Base-by-base conservation (phyloP, 1,140 invertebrate species). In the Trypoxylus dichotomus region DNA sequence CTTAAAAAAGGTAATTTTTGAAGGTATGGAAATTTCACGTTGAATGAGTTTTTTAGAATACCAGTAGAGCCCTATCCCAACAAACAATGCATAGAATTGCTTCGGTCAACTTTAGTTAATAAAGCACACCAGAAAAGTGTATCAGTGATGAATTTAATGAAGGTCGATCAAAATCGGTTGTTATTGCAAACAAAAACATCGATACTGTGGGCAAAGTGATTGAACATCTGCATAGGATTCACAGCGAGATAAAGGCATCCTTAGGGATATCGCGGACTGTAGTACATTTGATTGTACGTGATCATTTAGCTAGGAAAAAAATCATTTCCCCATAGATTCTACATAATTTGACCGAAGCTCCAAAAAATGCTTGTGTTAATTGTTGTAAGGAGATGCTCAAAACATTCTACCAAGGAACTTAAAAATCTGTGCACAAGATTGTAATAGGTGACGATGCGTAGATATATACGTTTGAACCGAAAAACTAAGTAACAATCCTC, bases 311-410 rank as follows among this genome's bases (percentile, higher is more conserved):
- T 29, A 75, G 77, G 27, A 78, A 80, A 82, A 81, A 79, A 32
- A 78, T 82, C 80, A 81, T 80, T 79, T 80, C 79, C 21, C 76
- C 2, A 32, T 32, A 7, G 29, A 83, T 83, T 21, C 76, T 58
- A 32, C 79, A 83, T 76, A 81, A 83, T 79, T 81, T 83, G 78
- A 79, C 80, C 80, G 71, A 73, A 21, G 77, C 25, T 78, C 80
- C 83, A 81, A 83, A 83, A 79, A 77, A 79, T 41, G 78, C 47
- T 81, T 76, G 78, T 79, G 74, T 79, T 74, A 74, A 80, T 83
- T 81, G 79, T 79, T 81, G 74, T 32, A 81, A 80, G 43, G 74
- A 82, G 82, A 83, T 81, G 76, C 24, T 77, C 15, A 78, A 79
- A 75, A 81, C 79, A 80, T 80, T 27, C 68, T n/a, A 63, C 75